Base-by-base conservation (phyloP, 1,140 invertebrate genomes). In the Physella acuta region DNA sequence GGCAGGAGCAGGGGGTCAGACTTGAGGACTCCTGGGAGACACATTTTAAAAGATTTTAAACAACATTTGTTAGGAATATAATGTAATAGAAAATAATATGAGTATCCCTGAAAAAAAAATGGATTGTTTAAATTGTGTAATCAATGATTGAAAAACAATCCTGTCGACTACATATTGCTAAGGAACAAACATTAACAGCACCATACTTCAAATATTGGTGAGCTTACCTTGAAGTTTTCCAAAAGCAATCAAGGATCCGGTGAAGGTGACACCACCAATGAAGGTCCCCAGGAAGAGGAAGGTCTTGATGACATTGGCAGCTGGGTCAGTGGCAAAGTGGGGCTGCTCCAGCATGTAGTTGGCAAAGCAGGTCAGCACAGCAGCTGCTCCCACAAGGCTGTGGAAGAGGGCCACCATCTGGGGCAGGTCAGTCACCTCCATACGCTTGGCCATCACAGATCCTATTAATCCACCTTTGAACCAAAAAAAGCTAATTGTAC, bases 401-500 rank as follows among this genome's bases (percentile, higher is more conserved):
- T 95, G 94, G 84, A 95, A 95, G 58, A 90, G 91, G 72, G 93
- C 94, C 24, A 95, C 94, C 56, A 95, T 88, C 87, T 96, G 94
- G 28, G 93, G 94, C 59, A 95, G 85, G 82, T 95, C 93, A 3
- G 93, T 94, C 59, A 96, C 94, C 85, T 94, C 90, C 74, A 94
- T 91, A 76, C 89, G 89, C 83, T 92, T 93, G 31, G 92, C 93
- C 75, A 93, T 92, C 39, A 82, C 68, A 0, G 76, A 70, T 53
- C 84, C 83, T 60, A 85, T 79, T 31, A 78, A 26, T 33, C 77
- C 83, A 73, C 83, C 83, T 85, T 67, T 11, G 71, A 20, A n/a
- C n/a, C n/a, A n/a, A n/a, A n/a, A n/a, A n/a, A n/a, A n/a, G n/a
- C n/a, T n/a, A n/a, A n/a, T n/a, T n/a, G n/a, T n/a, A n/a, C n/a